Percentiles rank a stretch among this genome's conserved stretches.
These are phyloP conservation scores for Eurois occulta DNA, from an alignment of 2,888 invertebrate species.

Conservation along the genomic window DNA sequence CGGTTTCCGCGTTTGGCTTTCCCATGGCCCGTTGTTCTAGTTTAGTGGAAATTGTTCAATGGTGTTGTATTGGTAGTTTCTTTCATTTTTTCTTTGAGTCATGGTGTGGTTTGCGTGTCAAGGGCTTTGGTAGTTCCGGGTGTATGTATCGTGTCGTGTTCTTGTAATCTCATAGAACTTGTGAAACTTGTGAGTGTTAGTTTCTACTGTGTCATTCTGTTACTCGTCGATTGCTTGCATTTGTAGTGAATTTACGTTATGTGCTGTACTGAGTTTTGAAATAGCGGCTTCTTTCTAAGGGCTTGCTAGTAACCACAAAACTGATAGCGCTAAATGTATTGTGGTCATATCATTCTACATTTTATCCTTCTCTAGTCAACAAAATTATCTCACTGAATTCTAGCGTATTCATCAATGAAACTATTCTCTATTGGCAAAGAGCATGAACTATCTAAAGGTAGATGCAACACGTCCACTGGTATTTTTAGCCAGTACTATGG, in stretches of 20 bases:
- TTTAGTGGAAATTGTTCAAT: conserved; percentile 73
- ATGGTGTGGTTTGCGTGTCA: conserved; percentile 53
- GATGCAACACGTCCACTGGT: conserved; percentile 59
- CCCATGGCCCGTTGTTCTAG: conserved; percentile 78
- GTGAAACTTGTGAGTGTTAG: conserved; percentile 11
- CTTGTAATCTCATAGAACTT: conserved; percentile 7
- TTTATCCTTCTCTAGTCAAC: neutral
- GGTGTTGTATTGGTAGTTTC: conserved; percentile 63
- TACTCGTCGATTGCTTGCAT: neutral
- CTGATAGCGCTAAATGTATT: neutral
- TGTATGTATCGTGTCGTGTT: conserved; percentile 25
- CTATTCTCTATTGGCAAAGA: conserved; percentile 14
- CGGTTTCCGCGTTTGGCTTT: conserved; percentile 75
- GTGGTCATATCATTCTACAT: neutral
- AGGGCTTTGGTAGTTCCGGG: conserved; percentile 58
- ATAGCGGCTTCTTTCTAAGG: neutral
- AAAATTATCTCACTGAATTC: neutral
- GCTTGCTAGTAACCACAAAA: neutral
- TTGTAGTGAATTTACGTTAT: neutral
- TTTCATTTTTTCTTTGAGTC: conserved; percentile 56
- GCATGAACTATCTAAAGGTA: conserved; percentile 52
- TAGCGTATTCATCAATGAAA: conserved; percentile 33
- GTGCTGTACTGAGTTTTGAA: neutral
- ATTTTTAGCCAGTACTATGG: conserved; percentile 67
- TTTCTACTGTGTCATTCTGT: conserved; percentile 5